phyloP scores from a whole-genome alignment of 2,888 invertebrate species.

The Podotricha telesiphe region DNA sequence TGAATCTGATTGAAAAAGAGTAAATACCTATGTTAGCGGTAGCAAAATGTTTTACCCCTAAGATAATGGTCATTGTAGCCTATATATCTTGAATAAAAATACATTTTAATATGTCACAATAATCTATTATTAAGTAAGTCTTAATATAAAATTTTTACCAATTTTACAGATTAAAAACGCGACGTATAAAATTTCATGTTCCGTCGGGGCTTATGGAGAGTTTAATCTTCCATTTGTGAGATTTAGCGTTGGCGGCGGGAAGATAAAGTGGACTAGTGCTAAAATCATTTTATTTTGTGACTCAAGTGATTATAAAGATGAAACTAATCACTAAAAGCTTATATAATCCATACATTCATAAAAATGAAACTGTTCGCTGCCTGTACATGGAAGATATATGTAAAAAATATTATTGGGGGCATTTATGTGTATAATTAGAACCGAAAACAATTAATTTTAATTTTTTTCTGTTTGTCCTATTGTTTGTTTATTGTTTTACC shows the following conservation, averaged over 20 bases:
- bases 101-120: background rate
- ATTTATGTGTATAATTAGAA: too few species aligned
- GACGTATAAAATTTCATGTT: conserved; percentile 38
- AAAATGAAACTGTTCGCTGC: too few species aligned
- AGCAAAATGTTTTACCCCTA: too few species aligned
- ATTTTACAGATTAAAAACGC: conserved; percentile 39
- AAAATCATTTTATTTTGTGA: conserved; percentile 32
- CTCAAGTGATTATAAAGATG: conserved; percentile 29
- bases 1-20: too few species aligned
- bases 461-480: too few species aligned
- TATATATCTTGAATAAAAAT: background rate
- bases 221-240: conserved; percentile 42
- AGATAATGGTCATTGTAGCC: too few species aligned
- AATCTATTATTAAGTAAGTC: background rate
- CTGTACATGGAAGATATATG: too few species aligned
- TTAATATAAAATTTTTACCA: conserved; percentile 28
- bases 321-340: conserved; percentile 20
- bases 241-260: conserved; percentile 31
- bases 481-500: too few species aligned
- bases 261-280: conserved; percentile 37
- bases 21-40: too few species aligned
- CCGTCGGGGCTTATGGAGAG: conserved; percentile 38
- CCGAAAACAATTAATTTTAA: too few species aligned
- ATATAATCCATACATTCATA: background rate
- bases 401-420: too few species aligned